Conservation (phyloP, 2,888 invertebrate species). For the Agrotis clavis region DNA sequence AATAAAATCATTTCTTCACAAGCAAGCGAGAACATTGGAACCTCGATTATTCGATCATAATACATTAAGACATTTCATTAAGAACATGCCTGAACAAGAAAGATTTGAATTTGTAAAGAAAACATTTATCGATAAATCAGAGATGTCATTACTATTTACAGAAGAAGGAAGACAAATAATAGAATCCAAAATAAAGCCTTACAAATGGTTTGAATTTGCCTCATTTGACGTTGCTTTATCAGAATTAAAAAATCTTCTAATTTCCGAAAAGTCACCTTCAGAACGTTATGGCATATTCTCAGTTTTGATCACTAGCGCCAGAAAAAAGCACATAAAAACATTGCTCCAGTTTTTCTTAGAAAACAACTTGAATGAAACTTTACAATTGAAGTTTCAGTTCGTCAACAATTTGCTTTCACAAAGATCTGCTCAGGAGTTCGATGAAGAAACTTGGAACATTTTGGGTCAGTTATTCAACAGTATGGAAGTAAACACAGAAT, state of each 20-base stretch:
- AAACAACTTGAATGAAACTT: constrained; percentile 82
- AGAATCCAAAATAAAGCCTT: constrained; percentile 52
- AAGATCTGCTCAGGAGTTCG: constrained; percentile 69
- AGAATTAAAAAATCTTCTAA: constrained; percentile 77
- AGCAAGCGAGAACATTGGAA: constrained; percentile 64
- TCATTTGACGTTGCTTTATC: constrained; percentile 77
- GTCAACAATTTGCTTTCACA: constrained; percentile 73
- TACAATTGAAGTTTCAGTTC: constrained; percentile 79
- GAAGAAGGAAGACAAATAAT: neutral
- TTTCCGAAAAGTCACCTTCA: constrained; percentile 72
- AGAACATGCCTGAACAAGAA: constrained; percentile 72
- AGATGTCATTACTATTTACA: neutral
- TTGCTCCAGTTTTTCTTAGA: constrained; percentile 77
- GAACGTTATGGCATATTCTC: constrained; percentile 75
- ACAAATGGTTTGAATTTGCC: constrained; percentile 78
- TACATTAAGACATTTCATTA: constrained; percentile 75
- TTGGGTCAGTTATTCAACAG: constrained; percentile 80
- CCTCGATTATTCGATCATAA: constrained; percentile 65
- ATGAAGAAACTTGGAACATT: constrained; percentile 75
- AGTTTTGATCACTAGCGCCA: constrained; percentile 73
- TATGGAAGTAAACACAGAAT: constrained; percentile 81
- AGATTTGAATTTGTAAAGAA: constrained; percentile 78
- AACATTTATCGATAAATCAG: constrained; percentile 72
- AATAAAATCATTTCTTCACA: constrained; percentile 72
- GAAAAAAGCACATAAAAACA: constrained; percentile 68